These are phyloP conservation scores for Petrocephalus schoutedeni DNA, from an alignment of 2,797 vertebrate species.

Conservation along the genomic window DNA sequence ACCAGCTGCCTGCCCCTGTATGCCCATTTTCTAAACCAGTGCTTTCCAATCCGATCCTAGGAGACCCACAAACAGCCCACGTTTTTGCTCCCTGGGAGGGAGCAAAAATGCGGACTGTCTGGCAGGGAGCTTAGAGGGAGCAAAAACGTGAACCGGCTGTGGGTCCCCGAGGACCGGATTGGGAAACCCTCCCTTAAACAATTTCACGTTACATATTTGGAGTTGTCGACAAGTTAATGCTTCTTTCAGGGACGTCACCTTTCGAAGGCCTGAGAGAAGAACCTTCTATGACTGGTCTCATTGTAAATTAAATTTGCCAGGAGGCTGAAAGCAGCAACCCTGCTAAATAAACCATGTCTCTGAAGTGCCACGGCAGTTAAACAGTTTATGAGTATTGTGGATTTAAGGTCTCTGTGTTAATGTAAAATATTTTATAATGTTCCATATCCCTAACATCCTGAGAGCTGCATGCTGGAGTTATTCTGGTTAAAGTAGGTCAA, in stretches of 20 bases:
- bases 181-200: neutral
- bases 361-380: neutral
- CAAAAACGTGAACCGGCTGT: neutral
- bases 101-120: no score
- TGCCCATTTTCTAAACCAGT: neutral
- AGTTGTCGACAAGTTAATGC: neutral
- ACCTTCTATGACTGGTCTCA: neutral
- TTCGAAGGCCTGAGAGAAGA: neutral
- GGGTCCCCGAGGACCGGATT: neutral
- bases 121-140: neutral
- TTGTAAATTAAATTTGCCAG: conserved; percentile 1
- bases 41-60: neutral
- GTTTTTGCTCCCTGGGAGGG: neutral
- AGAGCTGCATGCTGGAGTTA: neutral
- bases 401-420: neutral
- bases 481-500: neutral
- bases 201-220: neutral
- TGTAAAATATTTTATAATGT: conserved; percentile 9
- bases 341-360: neutral
- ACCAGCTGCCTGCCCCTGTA: neutral
- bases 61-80: neutral
- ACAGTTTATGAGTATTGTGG: conserved; percentile 3
- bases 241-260: neutral
- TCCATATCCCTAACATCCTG: neutral
- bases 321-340: neutral